Base-by-base conservation (phyloP, 2,888 invertebrate species). In the Linnaemya vulpina region DNA sequence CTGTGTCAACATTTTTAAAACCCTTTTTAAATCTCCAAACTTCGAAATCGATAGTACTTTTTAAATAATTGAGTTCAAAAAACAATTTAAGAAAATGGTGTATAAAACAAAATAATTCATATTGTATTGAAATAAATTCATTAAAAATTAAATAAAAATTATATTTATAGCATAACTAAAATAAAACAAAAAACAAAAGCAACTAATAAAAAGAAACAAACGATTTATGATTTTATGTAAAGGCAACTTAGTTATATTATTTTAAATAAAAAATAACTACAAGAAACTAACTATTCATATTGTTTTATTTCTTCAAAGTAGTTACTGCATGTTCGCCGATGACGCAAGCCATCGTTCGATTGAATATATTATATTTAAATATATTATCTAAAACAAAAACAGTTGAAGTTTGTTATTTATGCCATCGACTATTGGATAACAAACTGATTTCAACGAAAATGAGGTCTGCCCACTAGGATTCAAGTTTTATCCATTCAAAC, bases 261-360 rank as follows among this genome's bases (percentile, higher is more conserved):
- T 87, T 87, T 84, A 87, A 88, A 87, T 84, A 86, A 87, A 86
- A 88, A 85, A 46, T 78, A 58, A 80, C 82, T 58, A 55, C 20
- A 74, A 46, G n/a, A 46, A 46, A n/a, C 11, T 38, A 11, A 38
- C 8, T 38, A 38, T 8, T 38, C 8, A 1, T 9, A 38, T 38
- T 38, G 38, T 38, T 38, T 38, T 38, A 38, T 38, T 38, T 38
- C 1, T 38, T 8, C 4, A 9, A 38, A 38, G 9, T 38, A 38
- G 3, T 11, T 38, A 38, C 38, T 30, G 5, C 30, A 30, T 3
- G 3, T 30, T 2, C 30, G 30, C n/a, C n/a, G n/a, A n/a, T n/a
- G n/a, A n/a, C n/a, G n/a, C n/a, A n/a, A n/a, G n/a, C n/a, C n/a
- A n/a, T n/a, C n/a, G n/a, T n/a, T n/a, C n/a, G n/a, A n/a, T n/a